phyloP scores from a whole-genome alignment of 2,797 vertebrate genomes.

The Syngnathus rostellatus region DNA sequence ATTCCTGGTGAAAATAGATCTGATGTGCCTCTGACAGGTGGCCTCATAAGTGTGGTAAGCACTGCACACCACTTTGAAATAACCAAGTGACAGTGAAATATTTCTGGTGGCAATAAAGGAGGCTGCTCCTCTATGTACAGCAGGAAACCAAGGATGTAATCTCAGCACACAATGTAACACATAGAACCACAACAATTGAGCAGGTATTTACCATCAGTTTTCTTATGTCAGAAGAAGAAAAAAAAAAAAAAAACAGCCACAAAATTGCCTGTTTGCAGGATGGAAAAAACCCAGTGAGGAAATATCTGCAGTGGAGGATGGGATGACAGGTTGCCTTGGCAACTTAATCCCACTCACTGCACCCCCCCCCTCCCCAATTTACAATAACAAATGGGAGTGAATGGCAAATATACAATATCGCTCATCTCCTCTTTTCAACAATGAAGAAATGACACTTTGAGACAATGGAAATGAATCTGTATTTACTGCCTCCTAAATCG shows the following conservation, averaged over 20 bases:
- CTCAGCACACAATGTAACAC: constrained; percentile 10
- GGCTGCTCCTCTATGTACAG: neutral
- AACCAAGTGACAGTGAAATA: neutral
- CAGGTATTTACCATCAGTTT: constrained; percentile 19
- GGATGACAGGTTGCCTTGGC: constrained; percentile 60
- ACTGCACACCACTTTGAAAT: neutral
- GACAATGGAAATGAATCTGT: neutral
- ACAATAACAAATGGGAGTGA: constrained; percentile 11
- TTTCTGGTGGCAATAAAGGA: neutral
- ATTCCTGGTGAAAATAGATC: no score
- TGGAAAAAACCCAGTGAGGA: constrained; percentile 23
- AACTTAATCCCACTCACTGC: constrained; percentile 57
- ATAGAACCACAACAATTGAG: constrained; percentile 15
- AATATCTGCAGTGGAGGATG: constrained; percentile 46
- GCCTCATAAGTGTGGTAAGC: neutral
- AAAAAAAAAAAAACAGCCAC: neutral
- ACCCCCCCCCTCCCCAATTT: neutral
- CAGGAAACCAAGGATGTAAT: constrained; percentile 32
- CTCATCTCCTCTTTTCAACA: neutral
- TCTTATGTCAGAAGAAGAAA: neutral
- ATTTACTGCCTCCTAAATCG: neutral
- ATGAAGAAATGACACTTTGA: neutral
- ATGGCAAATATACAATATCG: neutral
- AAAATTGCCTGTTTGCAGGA: constrained; percentile 15
- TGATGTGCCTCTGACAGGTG: no score